Percentiles rank a stretch among this genome's conserved stretches.
phyloP scores from a whole-genome alignment of 1,140 invertebrate genomes.

The Armadillidium nasatum region DNA sequence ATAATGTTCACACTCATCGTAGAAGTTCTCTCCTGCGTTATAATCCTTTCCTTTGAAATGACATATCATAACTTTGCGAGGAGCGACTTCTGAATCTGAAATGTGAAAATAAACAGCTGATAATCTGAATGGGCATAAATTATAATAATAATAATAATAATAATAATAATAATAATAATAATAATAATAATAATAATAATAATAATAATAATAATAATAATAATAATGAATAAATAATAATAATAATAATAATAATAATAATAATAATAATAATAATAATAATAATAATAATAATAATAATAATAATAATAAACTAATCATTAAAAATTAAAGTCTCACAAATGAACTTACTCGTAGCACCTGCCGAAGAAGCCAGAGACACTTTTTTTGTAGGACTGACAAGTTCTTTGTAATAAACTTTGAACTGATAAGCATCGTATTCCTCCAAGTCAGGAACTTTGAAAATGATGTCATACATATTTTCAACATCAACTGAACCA shows the following conservation, averaged over 20 bases:
- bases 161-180: too few relatives aligned
- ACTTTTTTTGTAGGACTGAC: slow-evolving; percentile 47
- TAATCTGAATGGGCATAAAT: too few relatives aligned
- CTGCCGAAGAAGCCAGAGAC: slow-evolving; percentile 24
- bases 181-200: too few relatives aligned
- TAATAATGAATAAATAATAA: too few relatives aligned
- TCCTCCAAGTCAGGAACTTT: slow-evolving; percentile 47
- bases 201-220: too few relatives aligned
- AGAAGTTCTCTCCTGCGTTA: slow-evolving; percentile 59
- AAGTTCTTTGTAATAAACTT: slow-evolving; percentile 46
- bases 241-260: too few relatives aligned
- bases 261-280: too few relatives aligned
- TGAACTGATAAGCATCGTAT: slow-evolving; percentile 47
- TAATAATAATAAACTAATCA: too few relatives aligned
- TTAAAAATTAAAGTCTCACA: too few relatives aligned
- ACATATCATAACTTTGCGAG: slow-evolving; percentile 48
- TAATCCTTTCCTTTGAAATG: slow-evolving; percentile 58
- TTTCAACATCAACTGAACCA: slow-evolving; percentile 43
- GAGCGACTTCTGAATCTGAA: background rate
- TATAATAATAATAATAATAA: too few relatives aligned
- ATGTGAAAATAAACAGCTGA: background rate
- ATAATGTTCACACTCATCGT: slow-evolving; percentile 68
- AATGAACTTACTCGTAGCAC: too few relatives aligned
- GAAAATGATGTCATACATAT: slow-evolving; percentile 47
- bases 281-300: too few relatives aligned